Conservation (phyloP, 2,888 invertebrate genomes). For the Andrena bucephala region DNA sequence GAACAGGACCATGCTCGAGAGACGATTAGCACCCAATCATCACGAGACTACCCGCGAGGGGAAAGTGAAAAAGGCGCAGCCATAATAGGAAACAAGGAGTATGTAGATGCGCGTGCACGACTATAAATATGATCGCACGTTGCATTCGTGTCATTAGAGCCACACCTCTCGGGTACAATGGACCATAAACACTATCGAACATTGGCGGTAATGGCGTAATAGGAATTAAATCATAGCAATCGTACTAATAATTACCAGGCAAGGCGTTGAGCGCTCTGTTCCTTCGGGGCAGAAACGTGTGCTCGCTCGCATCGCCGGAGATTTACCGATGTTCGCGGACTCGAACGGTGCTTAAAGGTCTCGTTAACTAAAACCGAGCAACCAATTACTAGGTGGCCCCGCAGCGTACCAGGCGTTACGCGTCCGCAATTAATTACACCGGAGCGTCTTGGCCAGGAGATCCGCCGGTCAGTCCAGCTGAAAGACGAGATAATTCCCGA, state of each 20-base stretch:
- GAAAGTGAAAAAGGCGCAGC: background rate
- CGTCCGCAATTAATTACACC: constrained; percentile 71
- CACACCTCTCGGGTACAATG: constrained; percentile 54
- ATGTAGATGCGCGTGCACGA: constrained; percentile 26
- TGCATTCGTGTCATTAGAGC: constrained; percentile 47
- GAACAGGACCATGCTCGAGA: background rate
- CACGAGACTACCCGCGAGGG: background rate
- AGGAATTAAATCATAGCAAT: constrained; percentile 67
- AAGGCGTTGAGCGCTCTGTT: constrained; percentile 50
- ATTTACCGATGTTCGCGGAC: constrained; percentile 62
- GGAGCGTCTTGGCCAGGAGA: constrained; percentile 33
- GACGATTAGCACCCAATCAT: constrained; percentile 23
- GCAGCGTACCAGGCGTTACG: constrained; percentile 66
- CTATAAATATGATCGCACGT: constrained; percentile 32
- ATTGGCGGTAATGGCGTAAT: constrained; percentile 56
- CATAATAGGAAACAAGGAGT: background rate
- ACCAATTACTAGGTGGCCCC: constrained; percentile 71
- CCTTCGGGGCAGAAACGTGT: constrained; percentile 31
- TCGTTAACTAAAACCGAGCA: constrained; percentile 72
- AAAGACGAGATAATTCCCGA: constrained; percentile 49
- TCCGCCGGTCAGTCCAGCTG: background rate
- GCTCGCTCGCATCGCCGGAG: constrained; percentile 44
- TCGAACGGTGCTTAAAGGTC: constrained; percentile 68
- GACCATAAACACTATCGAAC: constrained; percentile 48
- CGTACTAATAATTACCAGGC: constrained; percentile 60